These are phyloP conservation scores for Cebidichthys violaceus DNA, from an alignment of 2,113 vertebrate genomes.

Conservation along the genomic window DNA sequence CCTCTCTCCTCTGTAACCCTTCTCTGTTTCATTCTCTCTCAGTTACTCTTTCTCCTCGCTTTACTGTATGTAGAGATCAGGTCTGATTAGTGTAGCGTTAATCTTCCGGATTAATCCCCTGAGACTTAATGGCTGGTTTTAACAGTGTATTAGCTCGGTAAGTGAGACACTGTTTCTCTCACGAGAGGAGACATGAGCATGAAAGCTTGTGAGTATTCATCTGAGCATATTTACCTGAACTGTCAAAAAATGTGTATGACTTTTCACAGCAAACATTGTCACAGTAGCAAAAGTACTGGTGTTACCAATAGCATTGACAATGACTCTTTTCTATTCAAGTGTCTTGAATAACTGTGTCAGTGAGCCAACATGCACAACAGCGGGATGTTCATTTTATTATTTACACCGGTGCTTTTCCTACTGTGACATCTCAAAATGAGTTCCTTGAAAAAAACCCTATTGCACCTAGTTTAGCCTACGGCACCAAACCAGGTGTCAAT, in stretches of 20 bases:
- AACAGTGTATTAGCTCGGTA: conserved; percentile 52
- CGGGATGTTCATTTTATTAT: not conserved
- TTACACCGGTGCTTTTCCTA: not conserved
- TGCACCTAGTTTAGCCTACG: not conserved
- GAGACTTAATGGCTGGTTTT: conserved; percentile 50
- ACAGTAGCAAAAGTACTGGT: not conserved
- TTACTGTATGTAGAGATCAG: conserved; percentile 38
- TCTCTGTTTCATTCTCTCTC: conserved; percentile 23
- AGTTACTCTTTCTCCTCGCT: conserved; percentile 20
- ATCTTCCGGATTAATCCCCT: conserved; percentile 53
- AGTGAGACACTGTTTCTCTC: not conserved
- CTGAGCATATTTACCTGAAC: not conserved
- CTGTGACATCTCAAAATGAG: not conserved
- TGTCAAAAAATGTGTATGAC: not conserved
- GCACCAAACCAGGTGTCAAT: not conserved
- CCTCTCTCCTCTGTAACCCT: conserved; percentile 1
- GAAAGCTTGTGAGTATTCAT: conserved; percentile 8
- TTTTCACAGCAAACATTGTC: not conserved
- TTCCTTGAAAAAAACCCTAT: not conserved
- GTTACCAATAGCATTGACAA: not conserved
- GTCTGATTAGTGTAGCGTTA: conserved; percentile 49
- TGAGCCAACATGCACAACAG: not conserved
- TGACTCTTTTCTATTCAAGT: not conserved
- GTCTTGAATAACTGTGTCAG: not conserved
- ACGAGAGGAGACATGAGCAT: conserved; percentile 10